Percentiles rank a stretch among this genome's conserved stretches.
Conservation (phyloP, 2,113 vertebrate species). For the Tragelaphus strepsiceros region DNA sequence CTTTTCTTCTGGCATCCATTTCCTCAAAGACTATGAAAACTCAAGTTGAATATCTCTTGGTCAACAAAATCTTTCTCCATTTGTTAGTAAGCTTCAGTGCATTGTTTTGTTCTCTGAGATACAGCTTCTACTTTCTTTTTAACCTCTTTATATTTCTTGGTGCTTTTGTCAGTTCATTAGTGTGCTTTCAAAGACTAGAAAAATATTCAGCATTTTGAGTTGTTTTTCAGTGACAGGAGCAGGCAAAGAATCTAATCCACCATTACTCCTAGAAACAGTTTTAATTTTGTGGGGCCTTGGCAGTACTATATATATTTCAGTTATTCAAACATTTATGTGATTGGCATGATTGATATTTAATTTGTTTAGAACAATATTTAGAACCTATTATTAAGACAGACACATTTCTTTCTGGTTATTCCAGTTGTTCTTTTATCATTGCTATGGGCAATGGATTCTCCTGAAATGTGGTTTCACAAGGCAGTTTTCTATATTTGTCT, state of each 20-base stretch:
- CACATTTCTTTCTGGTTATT: constrained; percentile 26
- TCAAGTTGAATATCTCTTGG: not conserved
- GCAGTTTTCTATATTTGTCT: constrained; percentile 66
- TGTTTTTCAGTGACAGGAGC: not conserved
- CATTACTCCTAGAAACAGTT: not conserved
- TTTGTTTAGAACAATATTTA: constrained; percentile 46
- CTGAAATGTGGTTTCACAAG: constrained; percentile 46
- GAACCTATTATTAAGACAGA: not conserved
- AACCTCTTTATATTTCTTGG: not conserved
- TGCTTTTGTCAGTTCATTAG: not conserved
- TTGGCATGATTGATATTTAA: constrained; percentile 46
- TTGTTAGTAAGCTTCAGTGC: not conserved
- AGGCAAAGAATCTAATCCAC: not conserved
- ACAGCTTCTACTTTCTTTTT: not conserved
- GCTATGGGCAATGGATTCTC: constrained; percentile 24
- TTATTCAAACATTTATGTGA: constrained; percentile 33
- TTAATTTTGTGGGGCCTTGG: not conserved
- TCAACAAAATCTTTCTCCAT: not conserved
- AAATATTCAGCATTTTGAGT: not conserved
- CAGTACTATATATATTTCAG: not conserved
- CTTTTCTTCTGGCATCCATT: not conserved
- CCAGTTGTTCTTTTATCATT: constrained; percentile 37
- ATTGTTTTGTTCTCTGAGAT: not conserved
- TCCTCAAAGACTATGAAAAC: not conserved
- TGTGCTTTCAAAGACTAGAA: not conserved